These are phyloP conservation scores for Dione juno DNA, from an alignment of 2,888 invertebrate genomes.

Conservation along the genomic window DNA sequence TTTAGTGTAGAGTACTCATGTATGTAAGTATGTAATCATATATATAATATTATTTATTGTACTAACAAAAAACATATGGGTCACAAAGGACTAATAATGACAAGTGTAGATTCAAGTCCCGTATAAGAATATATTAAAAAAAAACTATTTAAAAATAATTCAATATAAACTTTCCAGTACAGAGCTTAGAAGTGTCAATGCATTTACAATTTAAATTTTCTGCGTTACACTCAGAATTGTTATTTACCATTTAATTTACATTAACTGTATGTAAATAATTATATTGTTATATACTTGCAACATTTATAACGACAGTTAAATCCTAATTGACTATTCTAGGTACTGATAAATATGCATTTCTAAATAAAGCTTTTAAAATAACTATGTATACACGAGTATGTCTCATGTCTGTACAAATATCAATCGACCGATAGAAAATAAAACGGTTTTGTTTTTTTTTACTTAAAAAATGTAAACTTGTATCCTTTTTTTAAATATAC, in stretches of 20 bases:
- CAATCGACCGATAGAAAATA: background rate
- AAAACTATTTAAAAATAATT: background rate
- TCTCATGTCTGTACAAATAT: background rate
- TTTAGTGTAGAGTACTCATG: too few relatives aligned
- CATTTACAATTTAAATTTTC: background rate
- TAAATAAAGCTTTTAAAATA: background rate
- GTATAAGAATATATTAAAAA: background rate
- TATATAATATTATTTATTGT: too few relatives aligned
- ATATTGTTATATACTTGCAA: background rate
- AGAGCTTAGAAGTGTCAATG: slow-evolving; percentile 18
- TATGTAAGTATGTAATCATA: too few relatives aligned
- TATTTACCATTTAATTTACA: background rate
- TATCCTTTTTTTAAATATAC: too few relatives aligned
- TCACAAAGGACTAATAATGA: too few relatives aligned
- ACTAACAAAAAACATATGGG: too few relatives aligned
- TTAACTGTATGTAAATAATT: background rate
- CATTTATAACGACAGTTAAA: background rate
- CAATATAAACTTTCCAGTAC: background rate
- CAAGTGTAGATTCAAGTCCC: too few relatives aligned
- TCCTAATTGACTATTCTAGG: background rate
- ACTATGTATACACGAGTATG: background rate
- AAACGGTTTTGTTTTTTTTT: too few relatives aligned
- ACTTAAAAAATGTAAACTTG: too few relatives aligned
- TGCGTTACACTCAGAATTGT: background rate
- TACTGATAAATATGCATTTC: background rate